These are phyloP conservation scores for Oreocharis arfaki DNA, from an alignment of 2,113 vertebrate species.

Conservation along the genomic window DNA sequence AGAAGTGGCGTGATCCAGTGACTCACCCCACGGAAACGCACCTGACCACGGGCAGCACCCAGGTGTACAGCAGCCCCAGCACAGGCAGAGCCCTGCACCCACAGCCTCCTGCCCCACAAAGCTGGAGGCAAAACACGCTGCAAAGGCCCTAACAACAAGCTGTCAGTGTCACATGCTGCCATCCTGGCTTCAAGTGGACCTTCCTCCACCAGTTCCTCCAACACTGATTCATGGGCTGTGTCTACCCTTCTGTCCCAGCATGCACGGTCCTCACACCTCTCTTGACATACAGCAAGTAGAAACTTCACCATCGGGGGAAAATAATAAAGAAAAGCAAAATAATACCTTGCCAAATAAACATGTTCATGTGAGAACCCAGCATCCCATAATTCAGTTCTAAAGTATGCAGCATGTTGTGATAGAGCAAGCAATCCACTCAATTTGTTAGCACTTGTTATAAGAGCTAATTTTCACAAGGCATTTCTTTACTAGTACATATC, in stretches of 20 bases:
- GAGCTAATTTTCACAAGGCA: neutral
- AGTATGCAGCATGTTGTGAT: neutral
- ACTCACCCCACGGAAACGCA: rapidly evolving
- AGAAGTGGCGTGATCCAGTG: neutral
- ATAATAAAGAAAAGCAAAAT: neutral
- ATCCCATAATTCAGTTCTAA: neutral
- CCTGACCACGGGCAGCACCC: neutral
- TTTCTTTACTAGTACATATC: neutral
- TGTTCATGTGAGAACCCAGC: neutral
- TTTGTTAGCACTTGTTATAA: neutral
- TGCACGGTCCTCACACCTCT: rapidly evolving
- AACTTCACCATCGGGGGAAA: neutral
- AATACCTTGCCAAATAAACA: neutral
- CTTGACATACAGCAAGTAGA: rapidly evolving
- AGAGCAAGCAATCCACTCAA: neutral
- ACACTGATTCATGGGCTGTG: neutral
- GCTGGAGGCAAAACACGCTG: neutral
- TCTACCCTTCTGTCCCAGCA: neutral
- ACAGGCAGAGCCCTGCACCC: neutral
- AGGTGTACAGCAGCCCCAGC: neutral
- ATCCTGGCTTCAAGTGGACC: neutral
- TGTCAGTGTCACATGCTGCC: rapidly evolving
- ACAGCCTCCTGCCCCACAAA: neutral
- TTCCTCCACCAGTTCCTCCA: neutral
- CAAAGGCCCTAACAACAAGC: neutral